Base-by-base conservation (phyloP, 1,140 invertebrate genomes). In the Hycleus phaleratus region DNA sequence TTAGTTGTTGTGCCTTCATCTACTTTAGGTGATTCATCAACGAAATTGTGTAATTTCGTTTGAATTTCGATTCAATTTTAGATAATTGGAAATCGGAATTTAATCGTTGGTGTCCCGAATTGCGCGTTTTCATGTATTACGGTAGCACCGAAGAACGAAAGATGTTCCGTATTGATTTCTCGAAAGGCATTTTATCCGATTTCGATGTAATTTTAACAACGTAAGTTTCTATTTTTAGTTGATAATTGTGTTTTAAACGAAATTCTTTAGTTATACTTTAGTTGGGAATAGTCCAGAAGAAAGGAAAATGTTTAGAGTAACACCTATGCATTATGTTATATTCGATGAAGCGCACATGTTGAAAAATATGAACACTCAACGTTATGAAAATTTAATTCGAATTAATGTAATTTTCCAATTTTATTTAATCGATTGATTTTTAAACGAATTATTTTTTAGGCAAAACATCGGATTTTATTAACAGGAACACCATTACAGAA, bases 331-430 rank as follows among this genome's bases (percentile, higher is more conserved):
- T 68, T 97, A 97, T 71, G 90, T 95, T 0, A 81, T 98, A 26
- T 97, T 97, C 73, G 95, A 98, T 74, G 95, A 98, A 74, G 95
- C 93, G 0, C 95, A 98, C 68, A 95, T 97, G 92, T 75, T 98
- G 5, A 97, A 98, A 74, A 98, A 97, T 73, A 97, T 97, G 92
- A 85, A 86, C 39, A 93, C 93, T 4, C 82, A 88, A 58, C 79
- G 95, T 66, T 98, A 94, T 68, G 85, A 92, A 65, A 88, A 90
- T 72, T 78, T 98, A 9, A 86, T 95, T 65, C 86, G 86, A 67
- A 90, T 97, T 44, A 91, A 88, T 71, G 90, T 90, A 75, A 71
- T 50, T 32, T 32, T 4, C 3, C 7, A 59, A 25, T 12, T 40
- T 26, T 57, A 38, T 43, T 38, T 24, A 42, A 26, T 26, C 26